Conservation (phyloP, 1,140 invertebrate species). For the Meteorus sp. region DNA sequence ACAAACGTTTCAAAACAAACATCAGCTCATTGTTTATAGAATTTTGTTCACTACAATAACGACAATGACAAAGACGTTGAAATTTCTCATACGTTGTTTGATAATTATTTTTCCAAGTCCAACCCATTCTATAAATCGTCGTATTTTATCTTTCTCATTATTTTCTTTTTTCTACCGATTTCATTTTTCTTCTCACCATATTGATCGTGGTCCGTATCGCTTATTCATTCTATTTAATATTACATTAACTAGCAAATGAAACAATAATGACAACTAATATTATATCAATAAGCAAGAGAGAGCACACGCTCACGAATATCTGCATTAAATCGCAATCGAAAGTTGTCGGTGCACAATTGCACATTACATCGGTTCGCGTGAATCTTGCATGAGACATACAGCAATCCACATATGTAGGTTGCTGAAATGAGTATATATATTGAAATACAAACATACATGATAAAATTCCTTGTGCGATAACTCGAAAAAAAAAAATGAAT, state of each 20-base stretch:
- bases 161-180: not conserved
- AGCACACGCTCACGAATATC: slow-evolving; percentile 9
- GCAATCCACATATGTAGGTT: too few species aligned
- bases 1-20: too few species aligned
- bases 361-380: slow-evolving; percentile 20
- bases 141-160: not conserved
- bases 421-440: not conserved
- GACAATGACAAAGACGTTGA: too few species aligned
- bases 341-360: not conserved
- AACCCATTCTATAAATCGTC: too few species aligned
- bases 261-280: slow-evolving; percentile 20
- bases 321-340: slow-evolving; percentile 9
- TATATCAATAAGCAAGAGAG: slow-evolving; percentile 17
- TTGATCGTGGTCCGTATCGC: not conserved
- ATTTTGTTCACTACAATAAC: too few species aligned
- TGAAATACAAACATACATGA: too few species aligned
- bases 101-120: too few species aligned
- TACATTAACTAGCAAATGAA: slow-evolving; percentile 22
- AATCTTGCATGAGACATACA: too few species aligned
- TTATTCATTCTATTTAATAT: slow-evolving; percentile 7
- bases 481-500: too few species aligned
- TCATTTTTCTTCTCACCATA: not conserved
- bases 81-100: too few species aligned
- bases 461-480: too few species aligned
- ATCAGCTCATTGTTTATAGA: too few species aligned